Evolutionary conservation across 2,888 invertebrate species (phyloP).

Genomic region (Hybos culiciformis): DNA sequence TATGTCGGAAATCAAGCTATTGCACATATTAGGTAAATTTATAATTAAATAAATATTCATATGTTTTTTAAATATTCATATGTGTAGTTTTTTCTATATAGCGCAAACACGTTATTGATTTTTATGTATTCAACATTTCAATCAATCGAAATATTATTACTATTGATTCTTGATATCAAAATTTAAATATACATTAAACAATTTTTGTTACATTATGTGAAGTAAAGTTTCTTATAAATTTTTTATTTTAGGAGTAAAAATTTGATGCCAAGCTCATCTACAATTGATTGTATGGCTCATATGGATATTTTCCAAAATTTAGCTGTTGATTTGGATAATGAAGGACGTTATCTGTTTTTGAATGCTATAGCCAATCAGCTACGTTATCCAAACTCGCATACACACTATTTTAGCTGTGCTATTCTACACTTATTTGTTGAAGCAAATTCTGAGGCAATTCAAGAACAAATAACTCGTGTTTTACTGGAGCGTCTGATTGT

Average conservation of each 20-base stretch:
- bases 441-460: conserved; percentile 92
- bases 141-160: no score
- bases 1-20: conserved; percentile 98
- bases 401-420: conserved; percentile 98
- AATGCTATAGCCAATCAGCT: conserved; percentile 98
- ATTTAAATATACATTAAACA: background rate
- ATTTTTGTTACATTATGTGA: no score
- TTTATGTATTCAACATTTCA: no score
- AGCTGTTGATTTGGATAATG: conserved; percentile 94
- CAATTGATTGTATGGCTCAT: conserved; percentile 96
- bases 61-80: background rate
- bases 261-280: conserved; percentile 87
- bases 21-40: conserved; percentile 49
- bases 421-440: conserved; percentile 94
- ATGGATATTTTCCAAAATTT: conserved; percentile 99
- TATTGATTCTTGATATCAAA: background rate
- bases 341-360: conserved; percentile 89
- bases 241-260: conserved; percentile 56
- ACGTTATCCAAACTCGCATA: conserved; percentile 98
- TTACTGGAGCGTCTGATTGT: conserved; percentile 93
- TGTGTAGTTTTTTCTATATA: no score
- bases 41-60: no score
- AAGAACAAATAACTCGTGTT: conserved; percentile 96
- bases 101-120: no score
- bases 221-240: no score